Evolutionary conservation across 2,113 vertebrate species (phyloP), one percentile per base, ranked within the genome.

Genomic region (Anarrhichthys ocellatus): DNA sequence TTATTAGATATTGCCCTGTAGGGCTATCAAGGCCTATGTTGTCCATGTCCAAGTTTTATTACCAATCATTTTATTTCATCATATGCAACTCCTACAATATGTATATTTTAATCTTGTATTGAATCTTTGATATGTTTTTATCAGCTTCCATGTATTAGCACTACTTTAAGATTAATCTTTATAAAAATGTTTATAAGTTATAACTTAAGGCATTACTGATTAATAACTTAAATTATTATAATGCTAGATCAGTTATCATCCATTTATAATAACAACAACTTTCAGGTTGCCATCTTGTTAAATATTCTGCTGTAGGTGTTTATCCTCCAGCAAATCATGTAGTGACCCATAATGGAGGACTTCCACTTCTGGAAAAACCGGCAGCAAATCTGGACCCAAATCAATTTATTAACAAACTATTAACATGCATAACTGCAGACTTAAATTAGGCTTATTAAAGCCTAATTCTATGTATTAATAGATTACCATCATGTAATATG

Each of bases 351-450:
- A n/a, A 65, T 56, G 18, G 3, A 40, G 2, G 4, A 54, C 32
- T 42, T 64, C 1, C 20, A 52, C 13, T 66, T 38, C 38, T 82
- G 42, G 1, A 66, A 59, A 59, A 40, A 52, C 14, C 1, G 24
- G 20, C 50, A 24, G 17, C 11, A 20, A 56, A 72, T 73, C 52
- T 69, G 44, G 36, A 65, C 18, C 24, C 9, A 27, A 69, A 68
- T 64, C 13, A 7, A 42, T 32, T 56, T 20, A 69, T 62, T 68
- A 61, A 68, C 17, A 77, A 22, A 8, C 9, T 48, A 62, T 66
- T 63, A 73, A 58, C 56, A 42, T 48, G 7, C 64, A 44, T 48
- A 62, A 6, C 36, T 24, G 15, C 10, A 75, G 68, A 64, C 62
- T 59, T 65, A 52, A 32, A 9, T 34, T 9, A 7, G 22, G 18